Conservation (phyloP, 2,797 vertebrate species). For the Phoxinus dragarum region DNA sequence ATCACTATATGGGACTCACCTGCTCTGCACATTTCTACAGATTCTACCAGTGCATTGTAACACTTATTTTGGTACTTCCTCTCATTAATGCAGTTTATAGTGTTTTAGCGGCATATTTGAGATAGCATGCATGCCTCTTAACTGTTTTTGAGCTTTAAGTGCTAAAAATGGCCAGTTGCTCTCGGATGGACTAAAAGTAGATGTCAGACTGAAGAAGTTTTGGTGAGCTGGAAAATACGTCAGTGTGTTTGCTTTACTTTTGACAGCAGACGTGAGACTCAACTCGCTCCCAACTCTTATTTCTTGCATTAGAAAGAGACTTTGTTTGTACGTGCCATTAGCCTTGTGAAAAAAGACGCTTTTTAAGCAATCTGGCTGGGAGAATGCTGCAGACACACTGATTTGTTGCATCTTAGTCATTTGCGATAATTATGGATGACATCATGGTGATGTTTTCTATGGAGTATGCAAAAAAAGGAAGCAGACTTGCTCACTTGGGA, state of each 20-base stretch:
- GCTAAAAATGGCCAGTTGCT: neutral
- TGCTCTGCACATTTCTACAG: conserved; percentile 46
- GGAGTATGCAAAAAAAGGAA: conserved; percentile 45
- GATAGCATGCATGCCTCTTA: neutral
- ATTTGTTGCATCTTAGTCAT: conserved; percentile 66
- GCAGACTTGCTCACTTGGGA: conserved; percentile 11
- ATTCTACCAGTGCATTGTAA: neutral
- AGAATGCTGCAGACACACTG: conserved; percentile 59
- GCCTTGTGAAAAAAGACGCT: conserved; percentile 70
- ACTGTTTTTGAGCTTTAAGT: neutral
- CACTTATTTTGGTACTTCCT: conserved; percentile 21
- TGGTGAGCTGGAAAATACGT: conserved; percentile 22
- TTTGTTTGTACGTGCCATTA: conserved; percentile 61
- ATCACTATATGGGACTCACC: conserved; percentile 26
- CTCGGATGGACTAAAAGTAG: neutral
- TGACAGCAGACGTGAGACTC: conserved; percentile 17
- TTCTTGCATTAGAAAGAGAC: conserved; percentile 29
- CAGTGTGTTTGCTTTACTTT: conserved; percentile 29
- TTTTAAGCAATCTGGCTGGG: conserved; percentile 69
- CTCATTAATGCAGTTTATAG: conserved; percentile 11
- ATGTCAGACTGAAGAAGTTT: conserved; percentile 13
- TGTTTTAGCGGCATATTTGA: conserved; percentile 26
- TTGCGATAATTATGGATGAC: conserved; percentile 71
- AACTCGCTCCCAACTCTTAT: neutral
- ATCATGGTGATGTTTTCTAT: conserved; percentile 64